Evolutionary conservation across 2,797 vertebrate species (phyloP).

Genomic region (Australoheros facetus): DNA sequence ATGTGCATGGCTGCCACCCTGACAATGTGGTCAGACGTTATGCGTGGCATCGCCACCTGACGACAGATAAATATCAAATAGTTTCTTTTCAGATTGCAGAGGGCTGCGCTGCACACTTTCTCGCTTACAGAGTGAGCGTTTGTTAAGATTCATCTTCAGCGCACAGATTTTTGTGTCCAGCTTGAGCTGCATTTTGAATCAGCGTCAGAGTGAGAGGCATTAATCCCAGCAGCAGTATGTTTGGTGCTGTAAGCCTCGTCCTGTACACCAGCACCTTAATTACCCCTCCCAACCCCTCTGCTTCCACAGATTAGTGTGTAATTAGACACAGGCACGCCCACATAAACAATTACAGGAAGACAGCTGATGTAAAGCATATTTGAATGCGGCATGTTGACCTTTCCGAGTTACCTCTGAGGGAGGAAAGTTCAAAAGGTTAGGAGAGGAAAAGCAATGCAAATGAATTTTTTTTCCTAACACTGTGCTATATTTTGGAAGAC

Average conservation of each 20-base stretch:
- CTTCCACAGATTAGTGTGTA: conserved; percentile 12
- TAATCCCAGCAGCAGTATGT: background rate
- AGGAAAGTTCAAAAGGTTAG: conserved; percentile 6
- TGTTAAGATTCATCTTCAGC: background rate
- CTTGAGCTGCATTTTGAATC: conserved; percentile 6
- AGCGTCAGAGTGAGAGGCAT: background rate
- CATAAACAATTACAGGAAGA: background rate
- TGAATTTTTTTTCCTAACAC: background rate
- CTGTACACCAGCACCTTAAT: conserved; percentile 1
- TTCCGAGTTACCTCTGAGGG: conserved; percentile 25
- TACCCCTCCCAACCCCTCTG: background rate
- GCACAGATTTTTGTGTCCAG: background rate
- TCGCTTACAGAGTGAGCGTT: background rate
- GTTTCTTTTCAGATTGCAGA: background rate
- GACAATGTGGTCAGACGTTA: background rate
- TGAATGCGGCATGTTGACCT: conserved; percentile 55
- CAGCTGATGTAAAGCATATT: conserved; percentile 51
- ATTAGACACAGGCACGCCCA: background rate
- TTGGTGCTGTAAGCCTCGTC: conserved; percentile 10
- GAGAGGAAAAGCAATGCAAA: conserved; percentile 3
- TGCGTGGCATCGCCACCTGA: background rate
- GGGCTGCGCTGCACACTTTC: background rate
- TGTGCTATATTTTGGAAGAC: background rate
- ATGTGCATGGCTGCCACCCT: background rate
- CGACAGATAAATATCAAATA: background rate